Base-by-base conservation (phyloP, 2,888 invertebrate genomes). In the Drosophila incognita region DNA sequence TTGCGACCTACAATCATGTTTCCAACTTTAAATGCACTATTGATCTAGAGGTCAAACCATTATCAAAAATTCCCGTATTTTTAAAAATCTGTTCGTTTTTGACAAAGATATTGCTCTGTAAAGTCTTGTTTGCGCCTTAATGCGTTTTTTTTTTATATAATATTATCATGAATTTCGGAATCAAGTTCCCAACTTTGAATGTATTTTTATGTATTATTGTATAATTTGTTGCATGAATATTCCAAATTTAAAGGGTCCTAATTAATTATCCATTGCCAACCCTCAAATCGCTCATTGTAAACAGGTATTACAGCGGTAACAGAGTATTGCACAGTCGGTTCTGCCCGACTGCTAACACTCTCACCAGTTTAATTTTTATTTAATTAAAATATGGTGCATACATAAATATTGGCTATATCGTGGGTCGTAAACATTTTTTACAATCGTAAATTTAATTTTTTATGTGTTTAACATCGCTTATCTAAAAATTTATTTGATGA, bases 311-410 rank as follows among this genome's bases (percentile, higher is more conserved):
- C 13, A 4, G 21, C 1, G 46, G 15, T 27, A 46, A 15, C 8
- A 46, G 24, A 46, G 46, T 24, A 4, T 27, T 46, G 46, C 8
- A 46, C 15, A 46, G 24, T 24, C 46, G 46, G 46, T 7, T 21
- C 21, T 21, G 21, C 13, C 42, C 21, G 7, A 46, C 13, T 6
- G 21, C 21, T 27, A 42, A 42, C 7, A 24, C 15, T 15, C 21
- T 46, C 15, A 46, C 15, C 24, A 46, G 46, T 71, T 71, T 53
- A 74, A 74, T 65, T 51, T 71, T 73, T 77, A 72, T 83, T 71
- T 79, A 76, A 82, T 81, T 81, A 79, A 75, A 82, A 74, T 79
- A 68, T 35, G 67, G 71, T 73, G 71, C 66, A 76, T 68, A 69
- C 68, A 72, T 56, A 48, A 36, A 69, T 69, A 68, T 71, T 58